Base-by-base conservation (phyloP, 1,140 invertebrate genomes). In the Phthorimaea operculella region DNA sequence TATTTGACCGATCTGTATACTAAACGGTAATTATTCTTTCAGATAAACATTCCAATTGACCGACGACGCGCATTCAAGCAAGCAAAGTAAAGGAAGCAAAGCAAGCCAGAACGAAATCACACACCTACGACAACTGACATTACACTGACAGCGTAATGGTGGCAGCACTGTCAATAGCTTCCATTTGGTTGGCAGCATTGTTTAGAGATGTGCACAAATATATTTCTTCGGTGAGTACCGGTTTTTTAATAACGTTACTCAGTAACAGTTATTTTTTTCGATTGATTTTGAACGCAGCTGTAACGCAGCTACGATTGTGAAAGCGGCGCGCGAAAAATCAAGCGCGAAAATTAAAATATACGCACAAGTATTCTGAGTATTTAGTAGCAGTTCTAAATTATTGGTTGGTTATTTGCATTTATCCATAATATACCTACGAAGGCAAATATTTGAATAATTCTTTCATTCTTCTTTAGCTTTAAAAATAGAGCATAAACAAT, bases 1-100 rank as follows among this genome's bases (percentile, higher is more conserved):
- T 67, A 62, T 64, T 63, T 64, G 60, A 60, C 52, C 36, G 58
- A 62, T 72, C 66, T 71, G 58, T 74, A 68, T 70, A 59, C 66
- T 63, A 74, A 68, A 60, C 63, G 63, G 62, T 63, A 66, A 66
- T 57, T 74, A 68, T 72, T 70, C 58, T 76, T 70, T 69, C 60
- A 70, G 62, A 68, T 67, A 65, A 76, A 72, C 70, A 80, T 68
- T 70, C 71, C 65, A 62, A 75, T 74, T 71, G 71, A 79, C 76
- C 71, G 63, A 66, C 74, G 74, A 79, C 75, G 74, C 81, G 78
- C 68, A 67, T 74, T 66, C 66, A 65, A 67, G 68, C 73, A 77
- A 74, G 67, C 72, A 77, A 74, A 76, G 75, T 74, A 76, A 81
- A 71, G 68, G 79, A 81, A 76, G 72, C 71, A 79, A 75, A 74